Evolutionary conservation across 2,888 invertebrate species (phyloP), one percentile per base, ranked within the genome.

Genomic region (Vanessa cardui): DNA sequence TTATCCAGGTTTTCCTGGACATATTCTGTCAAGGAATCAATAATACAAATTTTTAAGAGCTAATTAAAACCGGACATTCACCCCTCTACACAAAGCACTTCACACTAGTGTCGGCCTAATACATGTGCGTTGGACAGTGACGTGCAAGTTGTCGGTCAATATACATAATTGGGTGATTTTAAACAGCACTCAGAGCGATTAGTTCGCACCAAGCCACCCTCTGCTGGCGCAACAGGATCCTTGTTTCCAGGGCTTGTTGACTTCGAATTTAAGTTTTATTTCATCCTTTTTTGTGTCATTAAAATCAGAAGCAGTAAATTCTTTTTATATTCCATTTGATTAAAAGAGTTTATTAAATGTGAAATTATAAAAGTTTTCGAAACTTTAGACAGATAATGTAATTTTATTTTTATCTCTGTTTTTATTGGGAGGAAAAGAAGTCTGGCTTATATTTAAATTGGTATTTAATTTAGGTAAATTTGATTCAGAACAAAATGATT

Each of bases 131-230:
- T 62, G 69, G 60, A 63, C 69, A 60, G 68, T 73, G 73, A 68
- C 65, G 59, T 67, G 72, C 72, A 75, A 67, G 74, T 77, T 80
- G 83, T 83, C 83, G 84, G 85, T 83, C 85, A 88, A 85, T 87
- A 84, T 84, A 86, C 83, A 85, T 89, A 89, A 90, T 90, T 89
- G 85, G 84, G 84, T 84, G 83, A 85, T 86, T 88, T 84, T 81
- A 83, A 84, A 85, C 47, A 52, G 79, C 84, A 81, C 86, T 88
- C 88, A 76, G 70, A 83, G 84, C 83, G 85, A 90, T 90, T 90
- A 90, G 85, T 84, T 83, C 80, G 83, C 87, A 85, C 87, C 89
- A 86, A 81, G 78, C 73, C 74, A 75, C 74, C 77, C 74, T 68
- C 71, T 61, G 47, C 60, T 58, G 58, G 64, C 50, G 47, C 64